A percentile compares a stretch with the other conserved stretches of the same genome.
phyloP scores from a whole-genome alignment of 2,888 invertebrate genomes.

The Coenonympha arcania region DNA sequence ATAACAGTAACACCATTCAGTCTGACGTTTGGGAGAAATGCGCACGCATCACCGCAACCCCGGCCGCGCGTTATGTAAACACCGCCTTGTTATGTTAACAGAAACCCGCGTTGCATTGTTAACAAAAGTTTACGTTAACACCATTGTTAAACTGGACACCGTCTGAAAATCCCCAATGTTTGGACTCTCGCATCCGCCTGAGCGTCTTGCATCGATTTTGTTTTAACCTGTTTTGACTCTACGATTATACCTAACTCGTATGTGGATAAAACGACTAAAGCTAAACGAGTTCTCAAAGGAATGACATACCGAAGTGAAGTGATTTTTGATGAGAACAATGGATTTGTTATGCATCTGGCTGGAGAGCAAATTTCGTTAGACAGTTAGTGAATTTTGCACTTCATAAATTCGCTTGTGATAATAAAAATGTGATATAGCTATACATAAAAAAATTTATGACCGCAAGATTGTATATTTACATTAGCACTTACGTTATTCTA shows the following conservation, averaged over 20 bases:
- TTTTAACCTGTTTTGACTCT: background rate
- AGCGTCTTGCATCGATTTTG: constrained; percentile 15
- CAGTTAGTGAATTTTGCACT: too few species aligned
- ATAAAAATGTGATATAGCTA: too few species aligned
- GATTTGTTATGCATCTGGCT: constrained; percentile 6
- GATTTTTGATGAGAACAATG: constrained; percentile 7
- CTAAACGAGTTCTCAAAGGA: constrained; percentile 11
- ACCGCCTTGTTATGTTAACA: constrained; percentile 3
- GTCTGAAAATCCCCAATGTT: constrained; percentile 11
- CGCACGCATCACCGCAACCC: constrained; percentile 33
- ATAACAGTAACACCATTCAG: too few species aligned
- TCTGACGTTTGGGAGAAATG: constrained; percentile 26
- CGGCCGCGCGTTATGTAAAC: constrained; percentile 20
- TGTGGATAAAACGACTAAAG: too few species aligned
- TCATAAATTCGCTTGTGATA: too few species aligned
- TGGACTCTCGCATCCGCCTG: constrained; percentile 4
- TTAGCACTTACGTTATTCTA: too few species aligned
- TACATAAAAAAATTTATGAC: too few species aligned
- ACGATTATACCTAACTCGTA: too few species aligned
- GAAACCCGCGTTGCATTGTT: background rate
- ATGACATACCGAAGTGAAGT: background rate
- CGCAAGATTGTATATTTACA: too few species aligned
- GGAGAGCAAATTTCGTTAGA: constrained; percentile 15
- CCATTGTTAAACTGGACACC: background rate
- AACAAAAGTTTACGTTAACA: background rate